Conservation (phyloP, 2,797 vertebrate species). For the Darevskia nairensis region DNA sequence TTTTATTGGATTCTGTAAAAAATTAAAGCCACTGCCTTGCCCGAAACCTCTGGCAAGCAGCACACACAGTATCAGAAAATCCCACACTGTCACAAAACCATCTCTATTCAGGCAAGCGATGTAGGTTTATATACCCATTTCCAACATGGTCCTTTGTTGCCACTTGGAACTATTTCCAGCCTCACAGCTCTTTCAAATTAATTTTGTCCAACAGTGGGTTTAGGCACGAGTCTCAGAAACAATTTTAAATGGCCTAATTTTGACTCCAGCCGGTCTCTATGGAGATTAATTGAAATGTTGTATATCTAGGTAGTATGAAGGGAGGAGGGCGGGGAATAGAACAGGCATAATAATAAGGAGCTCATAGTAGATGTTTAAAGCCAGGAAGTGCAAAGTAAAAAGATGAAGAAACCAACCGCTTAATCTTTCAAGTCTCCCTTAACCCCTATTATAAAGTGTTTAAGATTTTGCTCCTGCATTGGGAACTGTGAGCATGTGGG, state of each 20-base stretch:
- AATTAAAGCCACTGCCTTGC: constrained; percentile 40
- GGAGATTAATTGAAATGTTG: constrained; percentile 26
- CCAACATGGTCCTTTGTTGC: neutral
- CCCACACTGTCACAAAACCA: neutral
- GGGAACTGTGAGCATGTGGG: neutral
- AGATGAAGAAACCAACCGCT: constrained; percentile 3
- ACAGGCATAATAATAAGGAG: neutral
- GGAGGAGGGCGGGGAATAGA: neutral
- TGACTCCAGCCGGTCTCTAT: constrained; percentile 34
- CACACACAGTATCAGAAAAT: neutral
- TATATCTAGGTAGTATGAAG: neutral
- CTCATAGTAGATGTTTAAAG: neutral
- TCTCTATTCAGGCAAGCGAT: rapidly evolving
- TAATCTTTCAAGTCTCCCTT: neutral
- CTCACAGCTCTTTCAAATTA: neutral
- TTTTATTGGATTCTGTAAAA: constrained; percentile 36
- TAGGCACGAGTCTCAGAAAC: constrained; percentile 25
- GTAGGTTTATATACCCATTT: neutral
- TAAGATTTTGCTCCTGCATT: neutral
- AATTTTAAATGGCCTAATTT: constrained; percentile 6
- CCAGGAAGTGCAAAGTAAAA: neutral
- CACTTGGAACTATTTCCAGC: neutral
- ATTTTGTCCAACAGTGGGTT: neutral
- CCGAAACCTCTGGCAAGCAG: constrained; percentile 9
- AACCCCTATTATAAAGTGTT: neutral